Conservation (phyloP, 2,797 vertebrate species). For the Ctenochaetus hawaiiensis region DNA sequence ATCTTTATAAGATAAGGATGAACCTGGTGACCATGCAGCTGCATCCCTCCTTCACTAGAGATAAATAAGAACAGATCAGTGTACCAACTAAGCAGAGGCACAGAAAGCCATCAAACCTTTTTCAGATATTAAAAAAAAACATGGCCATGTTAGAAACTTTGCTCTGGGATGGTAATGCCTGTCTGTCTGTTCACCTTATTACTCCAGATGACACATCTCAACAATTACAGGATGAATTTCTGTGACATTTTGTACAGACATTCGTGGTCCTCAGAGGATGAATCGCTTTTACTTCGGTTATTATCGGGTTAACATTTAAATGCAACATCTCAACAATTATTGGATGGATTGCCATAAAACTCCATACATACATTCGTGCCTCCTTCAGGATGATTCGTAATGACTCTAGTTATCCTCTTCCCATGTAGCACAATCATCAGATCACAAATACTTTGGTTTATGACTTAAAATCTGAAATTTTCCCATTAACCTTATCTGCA, state of each 20-base stretch:
- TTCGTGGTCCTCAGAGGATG: not conserved
- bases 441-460: not conserved
- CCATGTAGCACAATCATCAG: not conserved
- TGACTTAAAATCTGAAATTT: not conserved
- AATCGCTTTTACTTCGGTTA: not conserved
- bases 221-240: not conserved
- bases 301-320: not conserved
- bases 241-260: not conserved
- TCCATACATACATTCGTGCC: not conserved
- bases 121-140: constrained; percentile 16
- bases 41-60: not conserved
- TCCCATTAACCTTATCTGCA: not conserved
- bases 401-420: not conserved
- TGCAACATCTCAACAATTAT: too few species aligned
- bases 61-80: too few species aligned
- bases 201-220: constrained; percentile 1
- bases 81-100: too few species aligned
- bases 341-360: not conserved
- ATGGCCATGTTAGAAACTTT: not conserved
- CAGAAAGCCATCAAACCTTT: not conserved
- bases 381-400: not conserved
- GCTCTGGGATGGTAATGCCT: not conserved
- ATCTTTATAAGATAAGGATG: constrained; percentile 6
- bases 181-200: not conserved
- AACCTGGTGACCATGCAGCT: constrained; percentile 22